Evolutionary conservation across 2,888 invertebrate species (phyloP).

Genomic region (Coleophora flavipennella): DNA sequence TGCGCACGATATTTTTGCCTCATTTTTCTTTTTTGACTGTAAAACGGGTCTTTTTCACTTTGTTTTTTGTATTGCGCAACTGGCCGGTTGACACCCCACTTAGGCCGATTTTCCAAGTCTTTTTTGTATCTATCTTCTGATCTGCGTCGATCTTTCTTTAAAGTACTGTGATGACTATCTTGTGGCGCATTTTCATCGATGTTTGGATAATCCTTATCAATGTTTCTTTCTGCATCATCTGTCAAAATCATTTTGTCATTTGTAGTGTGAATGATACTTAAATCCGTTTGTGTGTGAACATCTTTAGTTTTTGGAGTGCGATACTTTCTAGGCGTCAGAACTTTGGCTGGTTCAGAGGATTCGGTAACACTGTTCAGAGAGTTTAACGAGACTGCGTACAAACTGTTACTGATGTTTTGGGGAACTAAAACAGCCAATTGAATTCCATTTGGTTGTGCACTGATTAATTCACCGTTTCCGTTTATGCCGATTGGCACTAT

Average conservation of each 20-base stretch:
- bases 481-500: slow-evolving; percentile 60
- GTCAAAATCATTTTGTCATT: slow-evolving; percentile 47
- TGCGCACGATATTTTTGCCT: slow-evolving; percentile 76
- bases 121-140: slow-evolving; percentile 71
- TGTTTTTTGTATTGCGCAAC: slow-evolving; percentile 89
- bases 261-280: slow-evolving; percentile 30
- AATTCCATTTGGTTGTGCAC: slow-evolving; percentile 59
- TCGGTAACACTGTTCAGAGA: slow-evolving; percentile 47
- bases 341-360: slow-evolving; percentile 39
- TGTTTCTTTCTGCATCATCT: slow-evolving; percentile 45
- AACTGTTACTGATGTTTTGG: slow-evolving; percentile 51
- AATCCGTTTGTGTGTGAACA: slow-evolving; percentile 80
- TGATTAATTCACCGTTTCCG: slow-evolving; percentile 47
- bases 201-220: slow-evolving; percentile 68
- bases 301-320: slow-evolving; percentile 69
- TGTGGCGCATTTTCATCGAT: slow-evolving; percentile 66
- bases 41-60: slow-evolving; percentile 91
- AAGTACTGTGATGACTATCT: slow-evolving; percentile 55
- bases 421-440: slow-evolving; percentile 76
- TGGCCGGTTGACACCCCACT: slow-evolving; percentile 85
- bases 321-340: slow-evolving; percentile 62
- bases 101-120: slow-evolving; percentile 76
- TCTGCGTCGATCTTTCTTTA: slow-evolving; percentile 68
- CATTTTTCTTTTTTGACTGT: slow-evolving; percentile 79
- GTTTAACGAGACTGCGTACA: slow-evolving; percentile 59